Conservation (phyloP, 2,888 invertebrate species). For the Drosophila ustulata region DNA sequence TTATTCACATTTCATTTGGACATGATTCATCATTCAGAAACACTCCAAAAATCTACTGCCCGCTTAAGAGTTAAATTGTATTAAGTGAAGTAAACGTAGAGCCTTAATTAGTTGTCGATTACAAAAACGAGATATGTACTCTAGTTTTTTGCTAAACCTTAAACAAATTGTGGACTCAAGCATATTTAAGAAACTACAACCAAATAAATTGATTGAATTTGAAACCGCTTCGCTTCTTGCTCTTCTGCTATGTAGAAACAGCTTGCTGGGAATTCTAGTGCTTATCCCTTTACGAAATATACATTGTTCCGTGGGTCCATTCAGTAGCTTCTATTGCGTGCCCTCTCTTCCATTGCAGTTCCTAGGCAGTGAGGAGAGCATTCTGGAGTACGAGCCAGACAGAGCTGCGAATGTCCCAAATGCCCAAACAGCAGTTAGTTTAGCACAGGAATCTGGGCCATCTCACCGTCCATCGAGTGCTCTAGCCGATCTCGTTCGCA, state of each 20-base stretch:
- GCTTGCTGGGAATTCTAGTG: slow-evolving; percentile 9
- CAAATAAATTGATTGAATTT: slow-evolving; percentile 62
- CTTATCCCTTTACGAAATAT: slow-evolving; percentile 27
- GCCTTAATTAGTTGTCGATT: slow-evolving; percentile 61
- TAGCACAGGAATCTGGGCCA: slow-evolving; percentile 16
- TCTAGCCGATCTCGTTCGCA: slow-evolving; percentile 75
- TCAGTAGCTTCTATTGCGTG: too few relatives aligned
- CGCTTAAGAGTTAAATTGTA: slow-evolving; percentile 24
- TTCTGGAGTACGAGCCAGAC: slow-evolving; percentile 89
- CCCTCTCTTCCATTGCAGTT: slow-evolving; percentile 86
- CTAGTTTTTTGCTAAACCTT: slow-evolving; percentile 67
- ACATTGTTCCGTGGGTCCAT: slow-evolving; percentile 11
- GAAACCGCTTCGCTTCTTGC: slow-evolving; percentile 55
- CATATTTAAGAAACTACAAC: slow-evolving; percentile 57
- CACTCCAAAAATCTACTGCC: slow-evolving; percentile 41
- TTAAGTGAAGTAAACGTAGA: slow-evolving; percentile 23
- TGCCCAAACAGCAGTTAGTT: slow-evolving; percentile 11
- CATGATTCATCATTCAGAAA: slow-evolving; percentile 11
- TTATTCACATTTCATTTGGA: neutral
- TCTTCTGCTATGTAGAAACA: slow-evolving; percentile 28
- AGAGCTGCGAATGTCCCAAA: slow-evolving; percentile 67
- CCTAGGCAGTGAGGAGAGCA: slow-evolving; percentile 94
- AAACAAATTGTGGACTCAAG: slow-evolving; percentile 69
- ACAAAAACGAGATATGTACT: slow-evolving; percentile 27
- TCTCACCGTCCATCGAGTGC: slow-evolving; percentile 49